These are phyloP conservation scores for Axis porcinus DNA, from an alignment of 2,113 vertebrate species.

Conservation along the genomic window DNA sequence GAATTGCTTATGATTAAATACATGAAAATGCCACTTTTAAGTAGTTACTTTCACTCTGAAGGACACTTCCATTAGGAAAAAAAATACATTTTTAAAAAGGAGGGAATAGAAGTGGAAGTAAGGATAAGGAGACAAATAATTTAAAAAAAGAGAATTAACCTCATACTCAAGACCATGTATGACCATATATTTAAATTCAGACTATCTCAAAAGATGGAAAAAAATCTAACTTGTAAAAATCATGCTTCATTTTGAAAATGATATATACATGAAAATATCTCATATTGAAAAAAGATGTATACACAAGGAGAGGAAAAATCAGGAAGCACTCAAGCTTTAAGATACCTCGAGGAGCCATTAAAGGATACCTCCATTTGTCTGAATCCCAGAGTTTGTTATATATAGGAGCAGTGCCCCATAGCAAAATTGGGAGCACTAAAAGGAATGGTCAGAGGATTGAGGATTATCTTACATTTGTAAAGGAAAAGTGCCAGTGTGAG, in stretches of 20 bases:
- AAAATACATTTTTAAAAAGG: background rate
- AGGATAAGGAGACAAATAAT: background rate
- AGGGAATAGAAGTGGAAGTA: background rate
- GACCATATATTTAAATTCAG: background rate
- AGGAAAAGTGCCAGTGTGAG: background rate
- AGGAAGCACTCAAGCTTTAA: background rate
- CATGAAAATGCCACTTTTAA: background rate
- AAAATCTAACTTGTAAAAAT: background rate
- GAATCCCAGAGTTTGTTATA: background rate
- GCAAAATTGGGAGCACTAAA: background rate
- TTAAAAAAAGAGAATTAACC: background rate
- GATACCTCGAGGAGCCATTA: background rate
- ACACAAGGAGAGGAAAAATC: background rate
- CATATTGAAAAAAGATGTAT: background rate
- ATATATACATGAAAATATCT: background rate
- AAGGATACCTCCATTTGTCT: background rate
- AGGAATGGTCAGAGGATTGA: background rate
- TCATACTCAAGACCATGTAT: background rate
- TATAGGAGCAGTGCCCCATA: background rate
- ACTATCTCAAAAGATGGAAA: background rate
- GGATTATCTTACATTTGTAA: background rate
- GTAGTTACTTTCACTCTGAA: background rate
- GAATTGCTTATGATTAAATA: background rate
- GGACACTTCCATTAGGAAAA: background rate
- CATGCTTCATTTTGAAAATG: background rate